Evolutionary conservation across 2,113 vertebrate genomes (phyloP).

Genomic region (Nesospiza acunhae): DNA sequence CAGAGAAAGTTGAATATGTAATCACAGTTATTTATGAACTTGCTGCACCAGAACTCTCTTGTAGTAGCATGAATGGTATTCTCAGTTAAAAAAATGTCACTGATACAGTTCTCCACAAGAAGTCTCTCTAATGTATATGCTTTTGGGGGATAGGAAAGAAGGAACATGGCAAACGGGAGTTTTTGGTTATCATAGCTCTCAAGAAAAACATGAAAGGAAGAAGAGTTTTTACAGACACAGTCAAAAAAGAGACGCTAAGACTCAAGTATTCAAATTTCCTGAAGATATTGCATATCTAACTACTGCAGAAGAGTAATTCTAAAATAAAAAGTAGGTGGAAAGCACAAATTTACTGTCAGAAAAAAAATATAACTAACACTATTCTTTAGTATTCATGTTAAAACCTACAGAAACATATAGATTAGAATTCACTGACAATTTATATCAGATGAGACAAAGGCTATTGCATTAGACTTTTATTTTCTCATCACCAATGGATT

Average conservation of each 20-base stretch:
- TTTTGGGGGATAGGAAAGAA: background rate
- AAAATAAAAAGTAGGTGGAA: background rate
- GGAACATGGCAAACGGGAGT: accelerated
- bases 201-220: background rate
- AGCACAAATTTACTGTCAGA: background rate
- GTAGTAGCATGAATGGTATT: background rate
- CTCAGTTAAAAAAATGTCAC: conserved; percentile 11
- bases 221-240: background rate
- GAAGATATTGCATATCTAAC: background rate
- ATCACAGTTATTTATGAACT: conserved; percentile 37
- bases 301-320: background rate
- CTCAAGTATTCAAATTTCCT: background rate
- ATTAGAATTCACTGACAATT: background rate
- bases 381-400: background rate
- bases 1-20: background rate
- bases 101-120: background rate
- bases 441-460: background rate
- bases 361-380: background rate
- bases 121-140: background rate
- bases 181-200: background rate
- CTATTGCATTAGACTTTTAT: background rate
- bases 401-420: background rate
- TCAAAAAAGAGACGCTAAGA: background rate
- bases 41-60: background rate
- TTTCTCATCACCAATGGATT: background rate